Evolutionary conservation across 2,888 invertebrate genomes (phyloP), one percentile per base, ranked within the genome.

Genomic region (Heliconius ethilla): DNA sequence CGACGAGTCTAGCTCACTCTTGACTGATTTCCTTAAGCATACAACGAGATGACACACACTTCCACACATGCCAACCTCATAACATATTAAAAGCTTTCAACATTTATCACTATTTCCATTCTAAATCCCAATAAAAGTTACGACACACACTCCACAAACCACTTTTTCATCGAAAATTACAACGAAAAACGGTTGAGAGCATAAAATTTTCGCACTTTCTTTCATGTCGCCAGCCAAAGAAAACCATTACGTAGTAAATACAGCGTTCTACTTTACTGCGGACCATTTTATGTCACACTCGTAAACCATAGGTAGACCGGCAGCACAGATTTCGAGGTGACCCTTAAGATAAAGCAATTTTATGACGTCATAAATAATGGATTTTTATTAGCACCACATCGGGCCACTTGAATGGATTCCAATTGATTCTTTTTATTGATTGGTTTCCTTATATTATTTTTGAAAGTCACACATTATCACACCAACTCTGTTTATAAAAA

Each of bases 241-340:
- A 76, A 70, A 70, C 70, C 70, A 72, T 59, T 59, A 33, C 37
- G 55, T 40, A 73, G 73, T 55, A 67, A 77, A 67, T 73, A 77
- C 73, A 62, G 45, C 63, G 75, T 75, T 69, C 55, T 79, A 59
- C 70, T 75, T 79, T 75, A 74, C 77, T 74, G 67, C 40, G 59
- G 73, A 59, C 77, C 70, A 74, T 80, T 80, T 81, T 76, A 76
- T 81, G 76, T 76, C 59, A 70, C 73, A 63, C 73, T 63, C 63
- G 63, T 80, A 80, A 80, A 79, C 62, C 75, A 67, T 15, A 63
- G 59, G 59, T 67, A 51, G 62, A 59, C 74, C 75, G n/a, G 65
- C 67, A 65, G 79, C 72, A 77, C 65, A 78, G 77, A 75, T 77
- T 81, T 72, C 59, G 62, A 76, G 37, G 72, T 74, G 66, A 74